A percentile compares a stretch with the other conserved stretches of the same genome.
These are phyloP conservation scores for Diarsia dahlii DNA, from an alignment of 2,888 invertebrate genomes.

Conservation along the genomic window DNA sequence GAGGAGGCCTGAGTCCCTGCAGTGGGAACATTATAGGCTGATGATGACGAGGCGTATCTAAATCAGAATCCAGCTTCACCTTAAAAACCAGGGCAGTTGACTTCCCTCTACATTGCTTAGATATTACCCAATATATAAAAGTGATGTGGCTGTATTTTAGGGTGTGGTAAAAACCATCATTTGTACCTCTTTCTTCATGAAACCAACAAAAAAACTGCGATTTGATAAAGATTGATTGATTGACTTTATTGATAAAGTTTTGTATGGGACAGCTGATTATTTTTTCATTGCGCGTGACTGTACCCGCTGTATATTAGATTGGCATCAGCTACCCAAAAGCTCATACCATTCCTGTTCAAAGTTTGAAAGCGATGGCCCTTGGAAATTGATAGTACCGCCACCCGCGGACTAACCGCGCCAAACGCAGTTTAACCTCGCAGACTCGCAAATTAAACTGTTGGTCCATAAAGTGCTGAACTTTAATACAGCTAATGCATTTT, in stretches of 20 bases:
- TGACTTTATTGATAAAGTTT: no score
- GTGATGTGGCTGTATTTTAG: no score
- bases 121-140: no score
- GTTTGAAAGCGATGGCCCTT: not conserved
- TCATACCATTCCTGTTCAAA: not conserved
- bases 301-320: not conserved
- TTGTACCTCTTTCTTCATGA: not conserved
- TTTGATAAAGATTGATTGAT: no score
- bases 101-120: no score
- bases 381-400: not conserved
- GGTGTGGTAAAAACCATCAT: not conserved
- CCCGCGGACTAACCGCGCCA: no score
- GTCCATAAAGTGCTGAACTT: constrained; percentile 3
- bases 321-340: not conserved
- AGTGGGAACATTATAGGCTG: no score
- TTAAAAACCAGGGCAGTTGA: no score
- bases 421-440: not conserved
- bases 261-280: not conserved
- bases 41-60: no score
- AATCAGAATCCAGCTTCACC: no score
- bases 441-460: not conserved
- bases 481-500: constrained; percentile 20
- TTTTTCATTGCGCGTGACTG: not conserved
- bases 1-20: no score
- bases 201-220: not conserved